These are phyloP conservation scores for Bubo blakistoni DNA, from an alignment of 2,113 vertebrate genomes.

Conservation along the genomic window DNA sequence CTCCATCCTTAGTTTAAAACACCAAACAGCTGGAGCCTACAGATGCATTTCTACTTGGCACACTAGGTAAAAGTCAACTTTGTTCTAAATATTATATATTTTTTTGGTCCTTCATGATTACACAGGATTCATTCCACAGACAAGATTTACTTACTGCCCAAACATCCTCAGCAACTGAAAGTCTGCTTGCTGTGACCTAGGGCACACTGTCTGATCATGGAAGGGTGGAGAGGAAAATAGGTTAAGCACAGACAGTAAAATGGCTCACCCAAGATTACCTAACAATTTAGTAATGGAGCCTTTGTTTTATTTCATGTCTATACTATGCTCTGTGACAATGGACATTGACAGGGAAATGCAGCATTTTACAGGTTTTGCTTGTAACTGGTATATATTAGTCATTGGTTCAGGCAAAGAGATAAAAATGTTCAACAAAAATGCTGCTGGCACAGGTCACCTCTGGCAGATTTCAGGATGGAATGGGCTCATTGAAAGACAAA, in stretches of 20 bases:
- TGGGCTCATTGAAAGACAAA: not conserved
- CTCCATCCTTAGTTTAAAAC: not conserved
- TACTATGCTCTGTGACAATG: not conserved
- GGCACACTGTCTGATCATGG: rapidly evolving
- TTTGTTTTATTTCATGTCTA: not conserved
- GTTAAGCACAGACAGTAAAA: not conserved
- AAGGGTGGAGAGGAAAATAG: not conserved
- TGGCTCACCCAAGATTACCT: not conserved
- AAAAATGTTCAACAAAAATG: not conserved
- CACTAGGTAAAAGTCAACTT: not conserved
- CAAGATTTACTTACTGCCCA: not conserved
- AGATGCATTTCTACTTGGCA: not conserved
- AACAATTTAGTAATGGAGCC: not conserved
- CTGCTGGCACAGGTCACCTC: not conserved
- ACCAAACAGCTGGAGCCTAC: not conserved
- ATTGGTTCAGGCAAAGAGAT: not conserved
- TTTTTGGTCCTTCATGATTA: not conserved
- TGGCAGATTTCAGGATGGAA: not conserved
- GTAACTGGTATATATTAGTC: not conserved
- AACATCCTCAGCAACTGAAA: not conserved
- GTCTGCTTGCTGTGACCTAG: not conserved
- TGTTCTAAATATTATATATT: not conserved
- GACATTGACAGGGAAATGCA: not conserved
- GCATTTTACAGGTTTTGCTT: not conserved
- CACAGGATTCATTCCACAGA: not conserved